Percentiles rank a stretch among this genome's conserved stretches.
phyloP scores from a whole-genome alignment of 2,113 vertebrate genomes.

The Stegastes partitus region DNA sequence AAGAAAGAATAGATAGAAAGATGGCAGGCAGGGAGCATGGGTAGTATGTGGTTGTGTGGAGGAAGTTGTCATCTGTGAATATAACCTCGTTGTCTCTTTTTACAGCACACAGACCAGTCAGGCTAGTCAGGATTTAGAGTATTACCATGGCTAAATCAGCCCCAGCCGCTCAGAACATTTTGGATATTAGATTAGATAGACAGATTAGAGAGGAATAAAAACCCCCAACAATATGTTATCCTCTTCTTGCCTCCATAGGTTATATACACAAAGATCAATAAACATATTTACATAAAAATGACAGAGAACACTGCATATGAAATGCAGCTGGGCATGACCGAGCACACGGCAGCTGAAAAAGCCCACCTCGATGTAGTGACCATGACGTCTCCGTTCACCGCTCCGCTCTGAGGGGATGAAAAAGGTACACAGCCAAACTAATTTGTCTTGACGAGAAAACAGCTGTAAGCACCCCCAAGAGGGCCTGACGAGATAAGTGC shows the following conservation, averaged over 20 bases:
- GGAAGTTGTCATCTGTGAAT: conserved; percentile 53
- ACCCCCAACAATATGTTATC: conserved; percentile 74
- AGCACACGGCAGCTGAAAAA: conserved; percentile 27
- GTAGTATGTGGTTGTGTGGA: background rate
- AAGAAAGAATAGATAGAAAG: conserved; percentile 7
- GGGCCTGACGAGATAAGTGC: conserved; percentile 66
- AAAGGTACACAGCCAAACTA: conserved; percentile 54
- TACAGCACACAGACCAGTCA: conserved; percentile 54
- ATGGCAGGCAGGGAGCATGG: conserved; percentile 14
- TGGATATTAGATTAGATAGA: conserved; percentile 80
- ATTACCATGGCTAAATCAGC: conserved; percentile 78
- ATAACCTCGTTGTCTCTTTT: conserved; percentile 65
- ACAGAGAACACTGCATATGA: conserved; percentile 28
- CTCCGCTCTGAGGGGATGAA: conserved; percentile 44
- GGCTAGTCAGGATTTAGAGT: conserved; percentile 78
- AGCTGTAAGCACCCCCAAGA: conserved; percentile 75
- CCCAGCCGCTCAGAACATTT: conserved; percentile 69
- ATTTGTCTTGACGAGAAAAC: conserved; percentile 83
- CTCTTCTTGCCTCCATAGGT: conserved; percentile 41
- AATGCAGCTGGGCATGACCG: conserved; percentile 7
- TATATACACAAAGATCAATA: conserved; percentile 53
- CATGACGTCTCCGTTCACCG: conserved; percentile 46
- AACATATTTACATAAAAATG: conserved; percentile 62
- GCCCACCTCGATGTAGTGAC: conserved; percentile 35
- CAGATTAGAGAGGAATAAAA: conserved; percentile 76